Percentiles rank a stretch among this genome's conserved stretches.
Conservation (phyloP, 2,113 vertebrate species). For the Craseonycteris thonglongyai region DNA sequence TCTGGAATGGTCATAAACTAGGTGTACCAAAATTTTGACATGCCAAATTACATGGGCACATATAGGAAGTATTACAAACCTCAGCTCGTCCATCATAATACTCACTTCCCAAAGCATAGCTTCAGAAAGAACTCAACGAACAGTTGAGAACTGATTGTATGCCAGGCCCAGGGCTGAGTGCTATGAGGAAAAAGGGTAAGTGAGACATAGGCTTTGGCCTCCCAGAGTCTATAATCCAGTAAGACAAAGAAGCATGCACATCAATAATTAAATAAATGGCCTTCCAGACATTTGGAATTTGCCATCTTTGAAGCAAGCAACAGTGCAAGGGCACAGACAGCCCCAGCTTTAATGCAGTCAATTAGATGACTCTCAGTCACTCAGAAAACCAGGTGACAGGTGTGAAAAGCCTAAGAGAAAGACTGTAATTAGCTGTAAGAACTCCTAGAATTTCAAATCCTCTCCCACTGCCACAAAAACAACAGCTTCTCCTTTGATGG, state of each 20-base stretch:
- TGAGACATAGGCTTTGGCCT: background rate
- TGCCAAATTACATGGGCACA: constrained; percentile 13
- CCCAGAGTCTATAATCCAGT: background rate
- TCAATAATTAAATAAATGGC: background rate
- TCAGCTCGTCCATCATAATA: background rate
- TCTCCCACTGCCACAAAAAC: background rate
- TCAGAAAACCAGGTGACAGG: background rate
- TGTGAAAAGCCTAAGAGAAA: background rate
- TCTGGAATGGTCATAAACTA: constrained; percentile 48
- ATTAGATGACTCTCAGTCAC: background rate
- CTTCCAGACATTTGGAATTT: background rate
- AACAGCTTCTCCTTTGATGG: background rate
- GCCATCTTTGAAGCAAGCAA: background rate
- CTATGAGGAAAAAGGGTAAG: background rate
- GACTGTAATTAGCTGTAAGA: background rate
- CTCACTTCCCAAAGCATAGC: background rate
- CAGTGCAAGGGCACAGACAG: background rate
- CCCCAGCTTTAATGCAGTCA: background rate
- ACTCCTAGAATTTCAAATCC: constrained; percentile 16
- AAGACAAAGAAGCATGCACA: background rate
- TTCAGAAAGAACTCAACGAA: background rate
- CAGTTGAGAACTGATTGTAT: background rate
- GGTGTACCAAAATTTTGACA: constrained; percentile 47
- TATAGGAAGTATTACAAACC: background rate
- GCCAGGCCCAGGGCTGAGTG: background rate